A percentile compares a stretch with the other conserved stretches of the same genome.
Evolutionary conservation across 1,140 invertebrate genomes (phyloP).

Genomic region (Periplaneta americana): DNA sequence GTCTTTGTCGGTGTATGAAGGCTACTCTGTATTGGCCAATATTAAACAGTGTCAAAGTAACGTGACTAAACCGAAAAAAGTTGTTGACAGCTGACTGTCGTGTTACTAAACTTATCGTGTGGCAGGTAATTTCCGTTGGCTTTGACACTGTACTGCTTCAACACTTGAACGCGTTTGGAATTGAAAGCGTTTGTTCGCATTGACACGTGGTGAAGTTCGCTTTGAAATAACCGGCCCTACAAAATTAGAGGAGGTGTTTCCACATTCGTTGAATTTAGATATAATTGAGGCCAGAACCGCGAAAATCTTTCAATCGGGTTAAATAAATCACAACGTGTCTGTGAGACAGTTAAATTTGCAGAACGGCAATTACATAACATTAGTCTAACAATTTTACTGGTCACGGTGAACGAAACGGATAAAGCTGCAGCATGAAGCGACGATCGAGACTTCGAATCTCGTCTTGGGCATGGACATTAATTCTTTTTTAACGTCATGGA

Average conservation of each 20-base stretch:
- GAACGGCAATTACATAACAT: no score
- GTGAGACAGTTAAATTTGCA: no score
- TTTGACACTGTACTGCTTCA: background rate
- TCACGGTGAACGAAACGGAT: no score
- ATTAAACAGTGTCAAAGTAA: background rate
- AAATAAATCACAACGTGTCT: no score
- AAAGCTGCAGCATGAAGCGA: no score
- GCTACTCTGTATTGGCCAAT: no score
- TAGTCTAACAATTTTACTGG: no score
- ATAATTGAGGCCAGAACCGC: background rate
- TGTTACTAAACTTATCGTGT: background rate
- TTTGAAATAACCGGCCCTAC: background rate
- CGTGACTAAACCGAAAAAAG: background rate
- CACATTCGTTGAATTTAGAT: background rate
- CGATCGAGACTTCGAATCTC: no score
- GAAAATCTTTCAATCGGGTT: background rate
- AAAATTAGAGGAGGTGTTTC: background rate
- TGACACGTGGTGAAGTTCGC: no score
- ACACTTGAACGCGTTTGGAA: background rate
- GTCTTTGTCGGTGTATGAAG: no score
- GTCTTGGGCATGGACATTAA: no score
- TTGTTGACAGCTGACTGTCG: background rate
- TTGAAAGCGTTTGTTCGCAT: background rate
- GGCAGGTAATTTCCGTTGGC: background rate
- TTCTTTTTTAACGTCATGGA: no score